Evolutionary conservation across 2,888 invertebrate species (phyloP).

Genomic region (Drosophila multiciliata): DNA sequence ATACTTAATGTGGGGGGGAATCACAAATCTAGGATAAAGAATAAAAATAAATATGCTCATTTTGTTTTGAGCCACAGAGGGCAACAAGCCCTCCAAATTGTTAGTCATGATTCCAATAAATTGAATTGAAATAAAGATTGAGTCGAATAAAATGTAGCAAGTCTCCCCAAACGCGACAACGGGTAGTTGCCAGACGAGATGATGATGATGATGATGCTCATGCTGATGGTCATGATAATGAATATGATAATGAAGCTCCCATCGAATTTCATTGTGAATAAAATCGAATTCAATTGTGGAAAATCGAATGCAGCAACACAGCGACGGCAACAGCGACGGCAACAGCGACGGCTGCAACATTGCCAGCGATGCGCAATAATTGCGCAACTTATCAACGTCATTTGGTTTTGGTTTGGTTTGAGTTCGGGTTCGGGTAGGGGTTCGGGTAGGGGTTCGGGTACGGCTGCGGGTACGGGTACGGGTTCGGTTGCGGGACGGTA

Average conservation of each 20-base stretch:
- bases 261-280: constrained; percentile 61
- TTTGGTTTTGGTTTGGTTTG: constrained; percentile 27
- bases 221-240: constrained; percentile 46
- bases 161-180: constrained; percentile 12
- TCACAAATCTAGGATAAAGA: not conserved
- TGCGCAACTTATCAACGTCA: constrained; percentile 68
- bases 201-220: constrained; percentile 46
- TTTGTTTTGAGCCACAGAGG: constrained; percentile 60
- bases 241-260: constrained; percentile 47
- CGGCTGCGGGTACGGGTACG: not conserved
- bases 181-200: constrained; percentile 44
- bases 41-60: constrained; percentile 53
- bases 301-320: constrained; percentile 40
- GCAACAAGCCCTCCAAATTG: constrained; percentile 71
- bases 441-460: not conserved
- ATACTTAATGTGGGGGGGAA: not conserved
- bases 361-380: constrained; percentile 60
- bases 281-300: constrained; percentile 65
- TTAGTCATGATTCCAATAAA: constrained; percentile 69
- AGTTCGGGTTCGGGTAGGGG: not conserved
- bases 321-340: constrained; percentile 24
- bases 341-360: constrained; percentile 14
- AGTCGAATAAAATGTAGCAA: constrained; percentile 41
- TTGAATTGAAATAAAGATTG: constrained; percentile 44
- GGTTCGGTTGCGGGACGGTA: not conserved